phyloP scores from a whole-genome alignment of 2,113 vertebrate species.

The Crypturellus undulatus region DNA sequence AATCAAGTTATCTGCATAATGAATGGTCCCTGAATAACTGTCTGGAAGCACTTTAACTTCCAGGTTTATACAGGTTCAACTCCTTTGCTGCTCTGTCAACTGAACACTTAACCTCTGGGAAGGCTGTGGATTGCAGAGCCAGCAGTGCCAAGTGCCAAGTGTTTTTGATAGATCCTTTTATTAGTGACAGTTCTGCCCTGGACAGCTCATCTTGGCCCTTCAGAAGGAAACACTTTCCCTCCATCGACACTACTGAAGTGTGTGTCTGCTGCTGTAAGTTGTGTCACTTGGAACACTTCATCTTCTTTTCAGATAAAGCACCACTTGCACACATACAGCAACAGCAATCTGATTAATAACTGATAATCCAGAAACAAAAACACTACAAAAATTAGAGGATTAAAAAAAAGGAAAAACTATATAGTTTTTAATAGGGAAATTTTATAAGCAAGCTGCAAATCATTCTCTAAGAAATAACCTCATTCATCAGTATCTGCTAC shows the following conservation, averaged over 20 bases:
- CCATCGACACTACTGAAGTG: not conserved
- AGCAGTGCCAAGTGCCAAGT: not conserved
- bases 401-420: not conserved
- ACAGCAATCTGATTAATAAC: not conserved
- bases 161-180: not conserved
- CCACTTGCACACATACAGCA: not conserved
- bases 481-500: not conserved
- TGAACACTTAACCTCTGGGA: not conserved
- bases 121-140: not conserved
- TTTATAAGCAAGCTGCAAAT: not conserved
- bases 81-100: not conserved
- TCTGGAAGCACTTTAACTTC: not conserved
- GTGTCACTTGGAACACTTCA: not conserved
- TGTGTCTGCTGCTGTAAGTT: not conserved
- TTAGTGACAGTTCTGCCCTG: not conserved
- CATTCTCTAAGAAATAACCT: not conserved
- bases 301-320: not conserved
- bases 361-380: not conserved
- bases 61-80: too few species aligned
- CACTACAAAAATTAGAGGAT: not conserved
- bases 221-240: not conserved
- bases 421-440: not conserved
- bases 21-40: not conserved
- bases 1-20: not conserved
- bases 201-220: not conserved